Evolutionary conservation across 2,888 invertebrate genomes (phyloP).

Genomic region (Apocheima hispidaria): DNA sequence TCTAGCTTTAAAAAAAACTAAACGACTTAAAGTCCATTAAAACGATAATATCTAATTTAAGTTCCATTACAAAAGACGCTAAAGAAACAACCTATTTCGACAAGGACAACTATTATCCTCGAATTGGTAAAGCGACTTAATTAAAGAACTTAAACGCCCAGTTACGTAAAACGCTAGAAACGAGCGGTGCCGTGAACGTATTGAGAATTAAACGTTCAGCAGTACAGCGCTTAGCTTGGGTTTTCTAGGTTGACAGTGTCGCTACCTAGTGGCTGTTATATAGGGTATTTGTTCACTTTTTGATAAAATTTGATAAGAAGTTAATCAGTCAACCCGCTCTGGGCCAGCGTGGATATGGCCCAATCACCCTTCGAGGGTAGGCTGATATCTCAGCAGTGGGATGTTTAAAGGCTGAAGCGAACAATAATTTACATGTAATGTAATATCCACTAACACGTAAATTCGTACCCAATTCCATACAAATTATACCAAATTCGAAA

Average conservation of each 20-base stretch:
- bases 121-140: constrained; percentile 31
- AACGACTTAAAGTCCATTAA: not conserved
- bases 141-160: constrained; percentile 32
- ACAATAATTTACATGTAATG: too few species aligned
- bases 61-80: constrained; percentile 16
- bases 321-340: too few species aligned
- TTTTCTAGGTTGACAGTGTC: not conserved
- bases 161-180: constrained; percentile 8
- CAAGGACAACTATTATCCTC: constrained; percentile 19
- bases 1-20: not conserved
- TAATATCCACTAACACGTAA: too few species aligned
- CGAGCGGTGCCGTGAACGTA: constrained; percentile 8
- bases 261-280: not conserved
- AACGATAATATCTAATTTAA: constrained; percentile 28
- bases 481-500: too few species aligned
- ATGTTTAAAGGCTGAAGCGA: too few species aligned
- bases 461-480: too few species aligned
- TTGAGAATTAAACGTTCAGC: not conserved
- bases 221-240: not conserved
- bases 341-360: too few species aligned
- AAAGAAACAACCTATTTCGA: constrained; percentile 24
- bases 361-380: too few species aligned
- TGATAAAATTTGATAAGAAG: too few species aligned
- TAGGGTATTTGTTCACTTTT: too few species aligned
- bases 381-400: too few species aligned